Conservation (phyloP, 2,797 vertebrate genomes). For the Knipowitschia caucasica region DNA sequence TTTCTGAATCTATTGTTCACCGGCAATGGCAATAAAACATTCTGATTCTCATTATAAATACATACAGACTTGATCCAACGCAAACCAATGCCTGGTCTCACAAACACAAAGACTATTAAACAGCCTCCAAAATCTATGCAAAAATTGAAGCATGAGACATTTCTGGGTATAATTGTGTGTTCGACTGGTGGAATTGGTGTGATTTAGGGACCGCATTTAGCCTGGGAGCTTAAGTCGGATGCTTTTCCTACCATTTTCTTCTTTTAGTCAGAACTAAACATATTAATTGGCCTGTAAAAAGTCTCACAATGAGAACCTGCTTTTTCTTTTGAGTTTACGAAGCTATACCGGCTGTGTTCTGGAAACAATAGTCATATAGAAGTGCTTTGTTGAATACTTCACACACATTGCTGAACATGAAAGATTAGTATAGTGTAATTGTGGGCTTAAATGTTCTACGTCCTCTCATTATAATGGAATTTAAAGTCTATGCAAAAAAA, state of each 20-base stretch:
- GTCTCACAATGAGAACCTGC: not conserved
- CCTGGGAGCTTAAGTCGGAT: too few species aligned
- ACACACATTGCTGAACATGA: conserved; percentile 8
- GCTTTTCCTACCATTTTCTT: not conserved
- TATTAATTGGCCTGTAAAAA: too few species aligned
- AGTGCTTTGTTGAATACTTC: not conserved
- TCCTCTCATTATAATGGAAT: not conserved
- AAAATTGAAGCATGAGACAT: not conserved
- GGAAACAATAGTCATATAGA: not conserved
- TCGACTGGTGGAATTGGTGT: not conserved
- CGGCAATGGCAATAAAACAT: too few species aligned
- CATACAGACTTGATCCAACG: too few species aligned
- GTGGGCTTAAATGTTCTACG: not conserved
- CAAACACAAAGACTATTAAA: too few species aligned
- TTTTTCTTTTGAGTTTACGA: not conserved
- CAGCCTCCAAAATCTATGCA: not conserved
- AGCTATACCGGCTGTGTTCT: not conserved
- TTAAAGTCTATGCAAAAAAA: conserved; percentile 1
- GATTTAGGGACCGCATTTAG: not conserved
- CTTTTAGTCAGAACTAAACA: not conserved
- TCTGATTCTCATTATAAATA: too few species aligned
- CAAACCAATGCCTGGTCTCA: too few species aligned
- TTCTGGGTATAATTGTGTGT: not conserved
- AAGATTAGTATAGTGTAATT: not conserved
- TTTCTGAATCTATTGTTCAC: too few species aligned